Evolutionary conservation across 92 coral and sea anemone species (phyloP).

Genomic region (Metridium senile): DNA sequence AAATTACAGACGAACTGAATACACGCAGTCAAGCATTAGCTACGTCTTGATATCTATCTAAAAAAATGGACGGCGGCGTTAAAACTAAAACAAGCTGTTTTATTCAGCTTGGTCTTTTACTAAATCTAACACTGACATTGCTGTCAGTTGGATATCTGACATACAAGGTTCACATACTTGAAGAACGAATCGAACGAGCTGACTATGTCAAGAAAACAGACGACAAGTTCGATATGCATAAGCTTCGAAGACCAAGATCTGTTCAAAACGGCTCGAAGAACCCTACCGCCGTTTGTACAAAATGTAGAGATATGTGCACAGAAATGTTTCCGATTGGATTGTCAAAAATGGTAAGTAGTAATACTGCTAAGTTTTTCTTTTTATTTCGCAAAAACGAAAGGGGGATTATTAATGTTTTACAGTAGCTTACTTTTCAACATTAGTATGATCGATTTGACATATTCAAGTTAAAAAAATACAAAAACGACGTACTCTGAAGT

Average conservation of each 20-base stretch:
- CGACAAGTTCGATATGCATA: not conserved
- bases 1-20: not conserved
- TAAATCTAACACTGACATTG: conserved; percentile 41
- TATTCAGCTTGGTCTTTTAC: conserved; percentile 30
- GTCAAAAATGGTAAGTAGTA: conserved; percentile 1
- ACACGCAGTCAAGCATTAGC: not conserved
- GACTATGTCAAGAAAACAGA: conserved; percentile 11
- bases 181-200: conserved; percentile 34
- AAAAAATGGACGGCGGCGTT: conserved; percentile 5
- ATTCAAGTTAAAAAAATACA: too few species aligned
- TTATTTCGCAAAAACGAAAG: not conserved
- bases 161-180: conserved; percentile 47
- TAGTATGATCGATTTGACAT: too few species aligned
- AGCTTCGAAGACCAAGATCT: conserved; percentile 35
- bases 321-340: conserved; percentile 5
- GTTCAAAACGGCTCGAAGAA: conserved; percentile 1
- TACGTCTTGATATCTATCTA: not conserved
- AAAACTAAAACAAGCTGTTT: conserved; percentile 29
- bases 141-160: conserved; percentile 50
- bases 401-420: not conserved
- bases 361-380: not conserved
- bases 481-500: too few species aligned
- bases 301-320: conserved; percentile 5
- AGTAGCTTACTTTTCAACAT: not conserved
- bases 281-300: conserved; percentile 9